Percentiles rank a stretch among this genome's conserved stretches.
Conservation (phyloP, 2,888 invertebrate genomes). For the Dasysyrphus tricinctus region DNA sequence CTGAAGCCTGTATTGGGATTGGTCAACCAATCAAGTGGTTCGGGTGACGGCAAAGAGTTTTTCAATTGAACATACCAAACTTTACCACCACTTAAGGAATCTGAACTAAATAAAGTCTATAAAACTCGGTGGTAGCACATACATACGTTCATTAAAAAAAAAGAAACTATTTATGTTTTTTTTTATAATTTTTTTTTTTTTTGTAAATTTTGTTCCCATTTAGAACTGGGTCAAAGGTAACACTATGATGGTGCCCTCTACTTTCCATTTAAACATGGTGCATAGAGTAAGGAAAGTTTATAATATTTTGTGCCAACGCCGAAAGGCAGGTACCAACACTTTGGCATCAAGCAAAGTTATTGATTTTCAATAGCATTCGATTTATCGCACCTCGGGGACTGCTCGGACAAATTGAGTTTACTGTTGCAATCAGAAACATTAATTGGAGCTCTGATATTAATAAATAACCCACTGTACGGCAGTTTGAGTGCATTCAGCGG, state of each 20-base stretch:
- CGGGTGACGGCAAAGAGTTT: no score
- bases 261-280: not conserved
- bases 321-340: not conserved
- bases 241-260: not conserved
- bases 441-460: conserved; percentile 75
- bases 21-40: no score
- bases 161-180: no score
- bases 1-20: no score
- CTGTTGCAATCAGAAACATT: conserved; percentile 75
- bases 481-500: conserved; percentile 57
- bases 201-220: not conserved
- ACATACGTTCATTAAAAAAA: no score
- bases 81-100: no score
- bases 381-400: conserved; percentile 73
- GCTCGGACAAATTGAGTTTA: conserved; percentile 72
- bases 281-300: not conserved
- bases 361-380: conserved; percentile 74
- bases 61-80: no score
- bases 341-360: conserved; percentile 42
- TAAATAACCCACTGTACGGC: conserved; percentile 67
- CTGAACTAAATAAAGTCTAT: no score
- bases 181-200: no score
- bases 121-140: no score
- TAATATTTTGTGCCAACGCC: conserved; percentile 30
- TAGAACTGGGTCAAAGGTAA: not conserved